Evolutionary conservation across 2,888 invertebrate genomes (phyloP), one percentile per base, ranked within the genome.

Genomic region (Rotaria magnacalcarata): DNA sequence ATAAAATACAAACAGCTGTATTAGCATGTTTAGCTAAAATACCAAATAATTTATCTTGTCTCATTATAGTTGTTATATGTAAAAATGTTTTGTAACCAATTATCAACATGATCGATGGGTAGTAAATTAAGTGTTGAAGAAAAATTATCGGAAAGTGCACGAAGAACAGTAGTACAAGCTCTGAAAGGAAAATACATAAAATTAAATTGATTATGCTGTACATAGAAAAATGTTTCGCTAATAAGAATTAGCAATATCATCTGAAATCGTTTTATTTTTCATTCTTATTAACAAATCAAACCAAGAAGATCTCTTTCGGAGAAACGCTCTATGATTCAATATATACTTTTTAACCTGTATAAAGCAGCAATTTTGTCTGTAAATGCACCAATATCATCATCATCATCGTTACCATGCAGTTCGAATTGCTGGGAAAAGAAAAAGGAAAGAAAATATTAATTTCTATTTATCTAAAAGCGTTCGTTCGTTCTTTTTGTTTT

Each of bases 151-250:
- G 93, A 93, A n/a, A 96, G 92, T 90, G 96, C 95, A 90, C 94
- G 95, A 5, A 95, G 93, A 84, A 96, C 95, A 0, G 96, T 95
- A 88, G 95, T 95, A 89, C 96, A 95, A 0, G 96, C 96, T 88
- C 95, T 94, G 88, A 84, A 54, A 2, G 14, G 16, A 4, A 52
- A 52, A 16, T 2, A n/a, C n/a, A n/a, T n/a, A n/a, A n/a, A n/a
- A n/a, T n/a, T n/a, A n/a, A n/a, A n/a, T n/a, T n/a, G n/a, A n/a
- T n/a, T n/a, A n/a, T n/a, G n/a, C n/a, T 50, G 50, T n/a, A 52
- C 52, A 52, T 52, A 52, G 52, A 10, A 2, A n/a, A n/a, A n/a
- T n/a, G n/a, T n/a, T n/a, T n/a, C n/a, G n/a, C n/a, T n/a, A n/a
- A n/a, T n/a, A n/a, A n/a, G n/a, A n/a, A n/a, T n/a, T n/a, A n/a